phyloP scores from a whole-genome alignment of 2,888 invertebrate species.

The Sesia bembeciformis region DNA sequence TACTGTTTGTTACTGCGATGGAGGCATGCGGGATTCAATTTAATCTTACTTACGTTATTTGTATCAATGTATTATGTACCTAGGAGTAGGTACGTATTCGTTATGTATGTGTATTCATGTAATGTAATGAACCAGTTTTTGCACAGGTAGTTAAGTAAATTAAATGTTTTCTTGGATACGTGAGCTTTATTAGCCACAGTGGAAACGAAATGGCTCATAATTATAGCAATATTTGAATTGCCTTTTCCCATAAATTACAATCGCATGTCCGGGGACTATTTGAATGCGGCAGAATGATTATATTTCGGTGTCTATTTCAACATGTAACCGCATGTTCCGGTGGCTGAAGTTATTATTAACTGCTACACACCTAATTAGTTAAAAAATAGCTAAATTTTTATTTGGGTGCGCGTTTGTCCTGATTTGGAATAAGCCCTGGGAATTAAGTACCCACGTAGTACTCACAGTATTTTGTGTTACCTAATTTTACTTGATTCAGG shows the following conservation, averaged over 20 bases:
- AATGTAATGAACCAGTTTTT: not conserved
- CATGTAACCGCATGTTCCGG: too few relatives aligned
- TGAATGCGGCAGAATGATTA: conserved; percentile 44
- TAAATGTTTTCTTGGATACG: conserved; percentile 38
- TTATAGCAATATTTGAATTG: conserved; percentile 63
- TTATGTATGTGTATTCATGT: not conserved
- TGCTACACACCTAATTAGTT: too few relatives aligned
- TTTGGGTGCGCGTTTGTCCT: too few relatives aligned
- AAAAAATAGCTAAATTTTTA: too few relatives aligned
- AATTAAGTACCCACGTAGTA: too few relatives aligned
- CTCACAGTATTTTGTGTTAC: too few relatives aligned
- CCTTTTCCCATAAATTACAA: conserved; percentile 50
- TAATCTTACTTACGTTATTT: too few relatives aligned
- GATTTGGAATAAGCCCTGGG: too few relatives aligned
- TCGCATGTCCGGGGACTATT: conserved; percentile 58
- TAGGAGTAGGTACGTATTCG: not conserved
- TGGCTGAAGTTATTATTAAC: too few relatives aligned
- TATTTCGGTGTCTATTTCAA: conserved; percentile 12
- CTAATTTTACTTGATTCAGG: too few relatives aligned
- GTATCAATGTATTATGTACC: too few relatives aligned
- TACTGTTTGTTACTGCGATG: not conserved
- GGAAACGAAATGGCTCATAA: conserved; percentile 57
- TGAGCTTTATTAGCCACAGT: conserved; percentile 50
- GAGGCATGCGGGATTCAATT: too few relatives aligned
- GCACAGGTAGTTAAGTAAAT: conserved; percentile 13